Conservation (phyloP, 2,888 invertebrate species). For the Yponomeuta sedellus region DNA sequence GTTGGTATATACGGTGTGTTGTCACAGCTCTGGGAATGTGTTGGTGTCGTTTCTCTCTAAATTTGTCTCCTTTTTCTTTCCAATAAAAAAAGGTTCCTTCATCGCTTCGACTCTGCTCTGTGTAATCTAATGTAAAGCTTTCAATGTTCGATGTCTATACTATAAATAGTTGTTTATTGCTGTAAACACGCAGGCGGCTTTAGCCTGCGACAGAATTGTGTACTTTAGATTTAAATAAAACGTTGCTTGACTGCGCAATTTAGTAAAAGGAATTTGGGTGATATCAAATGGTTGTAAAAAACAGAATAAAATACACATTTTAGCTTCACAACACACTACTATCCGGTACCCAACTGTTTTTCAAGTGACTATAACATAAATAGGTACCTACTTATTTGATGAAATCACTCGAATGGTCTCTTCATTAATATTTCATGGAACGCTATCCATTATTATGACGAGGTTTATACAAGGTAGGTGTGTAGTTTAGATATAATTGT, state of each 20-base stretch:
- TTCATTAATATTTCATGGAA: constrained; percentile 30
- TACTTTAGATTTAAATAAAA: constrained; percentile 31
- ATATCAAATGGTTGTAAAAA: constrained; percentile 59
- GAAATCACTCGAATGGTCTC: neutral
- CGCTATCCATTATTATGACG: constrained; percentile 55
- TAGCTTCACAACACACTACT: neutral
- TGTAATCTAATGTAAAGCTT: constrained; percentile 55
- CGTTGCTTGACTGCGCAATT: constrained; percentile 54
- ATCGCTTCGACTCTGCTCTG: constrained; percentile 35
- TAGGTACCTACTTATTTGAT: neutral
- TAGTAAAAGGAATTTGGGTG: constrained; percentile 71
- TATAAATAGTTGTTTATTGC: constrained; percentile 18
- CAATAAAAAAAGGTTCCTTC: constrained; percentile 31
- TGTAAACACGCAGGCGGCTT: neutral
- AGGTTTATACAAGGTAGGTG: constrained; percentile 77
- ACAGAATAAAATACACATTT: neutral
- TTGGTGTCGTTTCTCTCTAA: constrained; percentile 62
- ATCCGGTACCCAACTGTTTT: neutral
- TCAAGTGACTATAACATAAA: neutral
- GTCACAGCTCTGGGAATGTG: constrained; percentile 48
- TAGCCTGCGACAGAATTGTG: constrained; percentile 4
- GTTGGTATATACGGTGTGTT: constrained; percentile 30
- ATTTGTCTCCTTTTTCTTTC: constrained; percentile 42
- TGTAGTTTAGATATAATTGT: constrained; percentile 66
- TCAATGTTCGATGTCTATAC: constrained; percentile 63